Evolutionary conservation across 2,888 invertebrate species (phyloP).

Genomic region (Baccha elongata): DNA sequence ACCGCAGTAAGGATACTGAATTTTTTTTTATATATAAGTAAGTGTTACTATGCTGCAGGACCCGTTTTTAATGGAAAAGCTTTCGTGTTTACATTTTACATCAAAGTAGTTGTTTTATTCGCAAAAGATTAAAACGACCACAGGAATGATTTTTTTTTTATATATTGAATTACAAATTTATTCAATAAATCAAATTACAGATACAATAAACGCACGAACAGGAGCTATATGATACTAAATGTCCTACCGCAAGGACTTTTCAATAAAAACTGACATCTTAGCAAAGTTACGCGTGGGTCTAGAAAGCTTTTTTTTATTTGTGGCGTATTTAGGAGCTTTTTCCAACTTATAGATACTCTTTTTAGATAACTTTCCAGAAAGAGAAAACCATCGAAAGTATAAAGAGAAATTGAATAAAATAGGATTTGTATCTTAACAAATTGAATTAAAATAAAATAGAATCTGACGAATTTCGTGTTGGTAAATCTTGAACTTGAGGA

Average conservation of each 20-base stretch:
- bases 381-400: conserved; percentile 15
- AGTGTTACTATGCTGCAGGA: conserved; percentile 16
- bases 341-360: conserved; percentile 35
- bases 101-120: conserved; percentile 9
- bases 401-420: background rate
- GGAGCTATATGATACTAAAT: conserved; percentile 65
- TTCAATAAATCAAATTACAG: conserved; percentile 30
- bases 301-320: conserved; percentile 28
- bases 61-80: conserved; percentile 8
- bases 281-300: conserved; percentile 30
- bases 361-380: conserved; percentile 39
- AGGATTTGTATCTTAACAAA: conserved; percentile 4
- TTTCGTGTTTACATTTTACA: conserved; percentile 60
- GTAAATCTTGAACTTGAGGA: conserved; percentile 59
- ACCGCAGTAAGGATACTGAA: conserved; percentile 19
- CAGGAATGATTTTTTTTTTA: background rate
- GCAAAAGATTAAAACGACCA: conserved; percentile 7
- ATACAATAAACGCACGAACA: conserved; percentile 66
- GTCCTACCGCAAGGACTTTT: conserved; percentile 72
- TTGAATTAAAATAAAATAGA: conserved; percentile 9
- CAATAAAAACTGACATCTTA: conserved; percentile 67
- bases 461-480: conserved; percentile 43
- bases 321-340: conserved; percentile 31
- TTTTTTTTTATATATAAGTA: background rate
- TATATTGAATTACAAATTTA: conserved; percentile 1